Evolutionary conservation across 2,113 vertebrate genomes (phyloP).

Genomic region (Dissostichus mawsoni): DNA sequence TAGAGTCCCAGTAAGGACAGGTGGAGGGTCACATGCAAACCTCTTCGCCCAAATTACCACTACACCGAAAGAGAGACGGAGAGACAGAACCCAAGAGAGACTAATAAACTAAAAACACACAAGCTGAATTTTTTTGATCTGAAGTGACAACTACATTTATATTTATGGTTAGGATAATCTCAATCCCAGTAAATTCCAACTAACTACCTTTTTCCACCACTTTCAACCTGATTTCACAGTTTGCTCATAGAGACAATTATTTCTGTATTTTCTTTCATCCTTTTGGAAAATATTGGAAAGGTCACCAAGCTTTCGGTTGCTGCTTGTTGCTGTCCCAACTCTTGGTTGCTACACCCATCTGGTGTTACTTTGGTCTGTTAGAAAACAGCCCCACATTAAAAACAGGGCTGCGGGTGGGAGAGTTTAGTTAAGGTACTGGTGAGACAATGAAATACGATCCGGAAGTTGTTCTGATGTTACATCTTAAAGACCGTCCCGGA

Average conservation of each 20-base stretch:
- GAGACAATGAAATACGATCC: too few species aligned
- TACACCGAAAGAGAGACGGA: slow-evolving; percentile 6
- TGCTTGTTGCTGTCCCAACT: too few species aligned
- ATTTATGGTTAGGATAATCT: neutral
- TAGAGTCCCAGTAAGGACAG: slow-evolving; percentile 62
- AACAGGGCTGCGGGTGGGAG: too few species aligned
- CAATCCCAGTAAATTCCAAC: too few species aligned
- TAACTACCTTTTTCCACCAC: too few species aligned
- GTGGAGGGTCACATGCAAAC: slow-evolving; percentile 57
- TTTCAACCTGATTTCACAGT: neutral
- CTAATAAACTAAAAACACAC: slow-evolving; percentile 19
- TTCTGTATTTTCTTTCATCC: neutral
- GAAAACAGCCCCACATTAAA: neutral
- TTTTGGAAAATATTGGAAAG: neutral
- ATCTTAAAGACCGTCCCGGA: too few species aligned
- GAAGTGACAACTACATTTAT: neutral
- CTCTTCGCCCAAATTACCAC: slow-evolving; percentile 39
- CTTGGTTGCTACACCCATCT: too few species aligned
- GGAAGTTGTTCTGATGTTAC: too few species aligned
- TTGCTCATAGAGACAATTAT: neutral
- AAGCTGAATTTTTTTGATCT: neutral
- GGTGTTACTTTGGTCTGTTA: neutral
- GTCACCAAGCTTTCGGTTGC: too few species aligned
- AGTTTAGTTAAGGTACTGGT: too few species aligned
- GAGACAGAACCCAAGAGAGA: slow-evolving; percentile 18